Conservation (phyloP, 2,888 invertebrate species). For the Hypercompe scribonia region DNA sequence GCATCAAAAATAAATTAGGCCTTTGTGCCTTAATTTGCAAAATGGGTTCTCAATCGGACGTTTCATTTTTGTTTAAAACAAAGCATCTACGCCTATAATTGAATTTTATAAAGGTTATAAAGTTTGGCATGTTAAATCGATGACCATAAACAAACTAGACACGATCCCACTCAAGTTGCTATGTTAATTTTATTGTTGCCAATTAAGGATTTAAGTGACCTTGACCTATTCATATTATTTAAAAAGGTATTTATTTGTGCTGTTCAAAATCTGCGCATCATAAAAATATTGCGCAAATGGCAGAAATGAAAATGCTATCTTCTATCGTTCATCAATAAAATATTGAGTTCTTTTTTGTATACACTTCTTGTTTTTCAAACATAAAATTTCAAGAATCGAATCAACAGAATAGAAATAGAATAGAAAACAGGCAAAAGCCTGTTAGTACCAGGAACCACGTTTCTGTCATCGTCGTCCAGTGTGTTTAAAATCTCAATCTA, state of each 20-base stretch:
- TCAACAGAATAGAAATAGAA: too few species aligned
- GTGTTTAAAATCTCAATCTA: too few species aligned
- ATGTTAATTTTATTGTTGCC: slow-evolving; percentile 24
- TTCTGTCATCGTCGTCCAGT: background rate
- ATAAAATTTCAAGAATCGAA: background rate
- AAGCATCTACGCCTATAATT: background rate
- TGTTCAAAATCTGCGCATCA: slow-evolving; percentile 15
- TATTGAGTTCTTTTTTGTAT: background rate
- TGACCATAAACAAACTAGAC: slow-evolving; percentile 16
- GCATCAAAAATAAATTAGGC: background rate
- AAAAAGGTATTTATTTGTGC: background rate
- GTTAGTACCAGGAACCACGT: too few species aligned
- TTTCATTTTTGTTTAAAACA: background rate
- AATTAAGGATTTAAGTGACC: slow-evolving; percentile 29
- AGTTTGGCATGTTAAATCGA: slow-evolving; percentile 5
- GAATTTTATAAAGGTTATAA: slow-evolving; percentile 9
- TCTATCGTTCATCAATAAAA: background rate
- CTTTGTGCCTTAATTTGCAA: background rate
- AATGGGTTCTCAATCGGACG: background rate
- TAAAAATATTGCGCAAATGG: slow-evolving; percentile 1
- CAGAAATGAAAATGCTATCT: background rate
- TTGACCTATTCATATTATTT: slow-evolving; percentile 27
- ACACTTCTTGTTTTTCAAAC: background rate
- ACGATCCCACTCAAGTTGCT: slow-evolving; percentile 22
- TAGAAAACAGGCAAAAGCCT: too few species aligned